Evolutionary conservation across 2,888 invertebrate species (phyloP).

Genomic region (Amphipoea lucens): DNA sequence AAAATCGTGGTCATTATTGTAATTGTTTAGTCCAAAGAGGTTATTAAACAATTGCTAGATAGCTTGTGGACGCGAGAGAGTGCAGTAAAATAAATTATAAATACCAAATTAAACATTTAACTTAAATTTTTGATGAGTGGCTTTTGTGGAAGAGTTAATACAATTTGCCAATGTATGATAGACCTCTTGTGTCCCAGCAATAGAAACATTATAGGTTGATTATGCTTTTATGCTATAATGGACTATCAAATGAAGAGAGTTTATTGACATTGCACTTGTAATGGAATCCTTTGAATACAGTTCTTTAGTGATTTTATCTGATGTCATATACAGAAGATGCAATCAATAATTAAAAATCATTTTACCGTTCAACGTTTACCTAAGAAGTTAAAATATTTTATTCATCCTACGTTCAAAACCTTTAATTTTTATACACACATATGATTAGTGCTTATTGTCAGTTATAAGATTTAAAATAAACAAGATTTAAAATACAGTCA

Average conservation of each 20-base stretch:
- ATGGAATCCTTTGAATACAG: neutral
- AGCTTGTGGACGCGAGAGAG: slow-evolving; percentile 5
- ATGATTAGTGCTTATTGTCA: neutral
- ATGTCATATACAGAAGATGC: neutral
- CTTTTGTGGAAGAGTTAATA: neutral
- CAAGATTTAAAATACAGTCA: no score
- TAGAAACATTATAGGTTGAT: neutral
- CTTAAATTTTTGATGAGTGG: neutral
- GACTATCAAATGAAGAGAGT: neutral
- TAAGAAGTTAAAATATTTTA: neutral
- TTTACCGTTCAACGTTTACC: neutral
- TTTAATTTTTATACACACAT: neutral
- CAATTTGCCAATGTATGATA: neutral
- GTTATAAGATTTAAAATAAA: no score
- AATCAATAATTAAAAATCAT: neutral
- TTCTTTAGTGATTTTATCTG: neutral
- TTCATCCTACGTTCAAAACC: neutral
- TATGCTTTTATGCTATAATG: neutral
- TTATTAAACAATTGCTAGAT: slow-evolving; percentile 22
- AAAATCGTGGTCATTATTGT: slow-evolving; percentile 47
- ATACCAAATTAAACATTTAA: neutral
- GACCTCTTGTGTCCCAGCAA: neutral
- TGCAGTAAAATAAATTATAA: neutral
- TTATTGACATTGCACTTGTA: neutral
- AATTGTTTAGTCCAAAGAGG: slow-evolving; percentile 19